phyloP scores from a whole-genome alignment of 2,888 invertebrate species.

The Idaea dimidiata region DNA sequence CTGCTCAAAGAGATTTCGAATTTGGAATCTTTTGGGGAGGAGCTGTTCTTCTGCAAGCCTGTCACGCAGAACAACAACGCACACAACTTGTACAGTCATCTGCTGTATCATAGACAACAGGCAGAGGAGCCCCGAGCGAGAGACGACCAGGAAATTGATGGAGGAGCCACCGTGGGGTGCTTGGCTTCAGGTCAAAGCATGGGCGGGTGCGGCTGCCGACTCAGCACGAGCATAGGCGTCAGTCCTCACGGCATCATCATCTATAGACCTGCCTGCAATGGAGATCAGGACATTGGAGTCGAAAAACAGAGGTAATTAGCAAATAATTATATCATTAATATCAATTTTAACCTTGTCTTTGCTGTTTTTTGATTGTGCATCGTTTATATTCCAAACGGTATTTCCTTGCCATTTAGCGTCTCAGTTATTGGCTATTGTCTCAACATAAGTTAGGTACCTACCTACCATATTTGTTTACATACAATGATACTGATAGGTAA shows the following conservation, averaged over 20 bases:
- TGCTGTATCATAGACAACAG: slow-evolving; percentile 82
- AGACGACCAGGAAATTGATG: slow-evolving; percentile 71
- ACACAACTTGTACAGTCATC: slow-evolving; percentile 88
- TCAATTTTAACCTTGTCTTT: slow-evolving; percentile 10
- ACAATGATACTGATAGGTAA: slow-evolving; percentile 4
- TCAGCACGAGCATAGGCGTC: slow-evolving; percentile 84
- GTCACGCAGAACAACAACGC: slow-evolving; percentile 82
- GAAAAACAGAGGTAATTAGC: slow-evolving; percentile 82
- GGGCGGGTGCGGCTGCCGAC: slow-evolving; percentile 70
- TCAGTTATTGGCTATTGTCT: background rate
- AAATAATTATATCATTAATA: background rate
- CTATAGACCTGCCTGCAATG: slow-evolving; percentile 76
- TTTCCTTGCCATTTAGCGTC: background rate
- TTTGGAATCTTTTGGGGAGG: slow-evolving; percentile 91
- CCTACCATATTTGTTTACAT: background rate
- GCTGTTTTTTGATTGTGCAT: slow-evolving; percentile 16
- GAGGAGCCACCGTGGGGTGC: slow-evolving; percentile 71
- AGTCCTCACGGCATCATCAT: slow-evolving; percentile 92
- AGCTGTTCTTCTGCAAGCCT: slow-evolving; percentile 88
- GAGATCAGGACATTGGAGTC: slow-evolving; percentile 81
- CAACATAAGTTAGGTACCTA: background rate
- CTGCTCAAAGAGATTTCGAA: slow-evolving; percentile 90
- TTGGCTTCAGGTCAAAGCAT: slow-evolving; percentile 66
- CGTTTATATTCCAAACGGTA: background rate
- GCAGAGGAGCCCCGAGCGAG: slow-evolving; percentile 75